phyloP scores from a whole-genome alignment of 2,888 invertebrate species.

The Ditula angustiorana region DNA sequence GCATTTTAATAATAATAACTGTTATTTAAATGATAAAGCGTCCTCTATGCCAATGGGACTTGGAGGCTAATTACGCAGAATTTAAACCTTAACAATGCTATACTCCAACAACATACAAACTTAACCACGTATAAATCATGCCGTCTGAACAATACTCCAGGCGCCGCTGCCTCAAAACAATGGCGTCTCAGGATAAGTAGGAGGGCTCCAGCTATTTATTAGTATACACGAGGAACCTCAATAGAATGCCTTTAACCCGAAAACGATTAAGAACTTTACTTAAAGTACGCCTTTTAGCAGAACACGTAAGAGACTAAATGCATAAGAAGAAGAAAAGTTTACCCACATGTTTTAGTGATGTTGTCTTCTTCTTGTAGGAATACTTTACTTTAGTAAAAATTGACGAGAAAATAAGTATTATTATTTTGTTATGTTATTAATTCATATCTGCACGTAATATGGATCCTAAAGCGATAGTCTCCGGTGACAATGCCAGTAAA shows the following conservation, averaged over 20 bases:
- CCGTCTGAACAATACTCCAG: slow-evolving; percentile 43
- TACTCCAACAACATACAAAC: slow-evolving; percentile 16
- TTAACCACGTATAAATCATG: slow-evolving; percentile 35
- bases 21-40: background rate
- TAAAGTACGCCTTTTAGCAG: background rate
- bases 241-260: slow-evolving; percentile 3
- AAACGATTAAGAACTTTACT: background rate
- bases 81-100: slow-evolving; percentile 17
- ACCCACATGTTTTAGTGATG: too few species aligned
- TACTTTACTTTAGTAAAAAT: too few species aligned
- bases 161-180: slow-evolving; percentile 65
- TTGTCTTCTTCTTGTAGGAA: too few species aligned
- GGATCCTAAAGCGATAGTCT: too few species aligned
- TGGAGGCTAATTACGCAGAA: slow-evolving; percentile 25
- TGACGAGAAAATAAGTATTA: too few species aligned
- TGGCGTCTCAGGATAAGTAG: slow-evolving; percentile 60
- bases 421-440: too few species aligned
- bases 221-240: slow-evolving; percentile 54
- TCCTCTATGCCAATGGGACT: background rate
- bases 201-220: slow-evolving; percentile 63
- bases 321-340: too few species aligned
- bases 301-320: too few species aligned
- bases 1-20: too few species aligned
- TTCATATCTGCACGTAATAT: too few species aligned
- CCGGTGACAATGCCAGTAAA: too few species aligned